A percentile compares a stretch with the other conserved stretches of the same genome.
phyloP scores from a whole-genome alignment of 2,888 invertebrate species.

The Tipula unca region DNA sequence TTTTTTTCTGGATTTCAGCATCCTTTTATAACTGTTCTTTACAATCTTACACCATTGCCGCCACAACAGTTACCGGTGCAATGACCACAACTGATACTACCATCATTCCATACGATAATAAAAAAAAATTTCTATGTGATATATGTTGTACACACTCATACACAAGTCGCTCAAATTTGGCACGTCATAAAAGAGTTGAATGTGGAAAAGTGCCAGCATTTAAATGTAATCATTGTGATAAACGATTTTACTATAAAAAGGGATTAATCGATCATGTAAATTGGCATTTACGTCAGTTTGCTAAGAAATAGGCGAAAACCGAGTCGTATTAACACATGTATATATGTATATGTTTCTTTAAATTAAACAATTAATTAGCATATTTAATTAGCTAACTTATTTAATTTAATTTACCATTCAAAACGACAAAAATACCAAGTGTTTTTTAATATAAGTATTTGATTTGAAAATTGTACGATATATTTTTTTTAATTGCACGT shows the following conservation, averaged over 20 bases:
- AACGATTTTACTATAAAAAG: constrained; percentile 33
- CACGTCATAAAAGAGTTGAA: constrained; percentile 43
- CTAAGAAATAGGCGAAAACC: not conserved
- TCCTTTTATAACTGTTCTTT: not conserved
- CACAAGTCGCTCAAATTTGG: constrained; percentile 37
- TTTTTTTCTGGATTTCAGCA: constrained; percentile 14
- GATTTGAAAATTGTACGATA: not conserved
- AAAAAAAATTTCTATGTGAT: constrained; percentile 22
- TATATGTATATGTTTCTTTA: constrained; percentile 19
- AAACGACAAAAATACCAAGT: not conserved
- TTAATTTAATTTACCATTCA: not conserved
- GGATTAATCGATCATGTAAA: constrained; percentile 24
- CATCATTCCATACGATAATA: not conserved
- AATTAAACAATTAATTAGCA: not conserved
- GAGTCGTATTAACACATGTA: not conserved
- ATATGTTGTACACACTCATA: constrained; percentile 31
- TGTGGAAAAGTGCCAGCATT: constrained; percentile 45
- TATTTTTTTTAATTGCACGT: not conserved
- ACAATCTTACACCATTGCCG: not conserved
- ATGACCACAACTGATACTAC: not conserved
- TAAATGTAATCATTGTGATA: constrained; percentile 39
- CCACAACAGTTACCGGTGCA: not conserved
- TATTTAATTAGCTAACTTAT: not conserved
- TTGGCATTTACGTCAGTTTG: not conserved
- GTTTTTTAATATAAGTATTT: not conserved